Percentiles rank a stretch among this genome's conserved stretches.
These are phyloP conservation scores for Ormia ochracea DNA, from an alignment of 2,888 invertebrate genomes.

Conservation along the genomic window DNA sequence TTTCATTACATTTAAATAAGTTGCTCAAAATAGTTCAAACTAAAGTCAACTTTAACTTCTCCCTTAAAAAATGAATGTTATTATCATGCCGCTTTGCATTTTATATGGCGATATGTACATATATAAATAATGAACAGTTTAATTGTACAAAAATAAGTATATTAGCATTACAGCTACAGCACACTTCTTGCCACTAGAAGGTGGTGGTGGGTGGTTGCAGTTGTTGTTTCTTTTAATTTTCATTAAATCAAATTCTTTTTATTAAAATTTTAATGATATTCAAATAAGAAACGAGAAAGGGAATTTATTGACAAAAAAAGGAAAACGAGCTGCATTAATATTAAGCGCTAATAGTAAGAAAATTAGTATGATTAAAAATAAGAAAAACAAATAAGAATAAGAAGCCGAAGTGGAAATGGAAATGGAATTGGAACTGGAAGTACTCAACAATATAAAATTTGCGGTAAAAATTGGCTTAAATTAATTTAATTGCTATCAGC, in stretches of 20 bases:
- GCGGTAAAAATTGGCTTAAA: too few species aligned
- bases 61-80: too few species aligned
- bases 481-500: too few species aligned
- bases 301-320: conserved; percentile 9
- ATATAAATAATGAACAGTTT: conserved; percentile 48
- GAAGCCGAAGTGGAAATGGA: too few species aligned
- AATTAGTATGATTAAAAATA: conserved; percentile 32
- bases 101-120: background rate
- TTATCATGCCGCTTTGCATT: too few species aligned
- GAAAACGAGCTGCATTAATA: background rate
- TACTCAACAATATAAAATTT: background rate
- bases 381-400: conserved; percentile 25
- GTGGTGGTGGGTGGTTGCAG: conserved; percentile 5
- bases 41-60: too few species aligned
- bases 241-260: conserved; percentile 60
- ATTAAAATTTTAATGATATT: conserved; percentile 76
- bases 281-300: conserved; percentile 68
- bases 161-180: conserved; percentile 35
- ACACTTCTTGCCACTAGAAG: background rate
- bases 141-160: conserved; percentile 9
- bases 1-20: too few species aligned
- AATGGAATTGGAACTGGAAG: background rate
- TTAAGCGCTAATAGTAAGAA: conserved; percentile 57
- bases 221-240: conserved; percentile 53
- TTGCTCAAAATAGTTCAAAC: too few species aligned